A percentile compares a stretch with the other conserved stretches of the same genome.
These are phyloP conservation scores for Esox lucius DNA, from an alignment of 2,797 vertebrate genomes.

Conservation along the genomic window DNA sequence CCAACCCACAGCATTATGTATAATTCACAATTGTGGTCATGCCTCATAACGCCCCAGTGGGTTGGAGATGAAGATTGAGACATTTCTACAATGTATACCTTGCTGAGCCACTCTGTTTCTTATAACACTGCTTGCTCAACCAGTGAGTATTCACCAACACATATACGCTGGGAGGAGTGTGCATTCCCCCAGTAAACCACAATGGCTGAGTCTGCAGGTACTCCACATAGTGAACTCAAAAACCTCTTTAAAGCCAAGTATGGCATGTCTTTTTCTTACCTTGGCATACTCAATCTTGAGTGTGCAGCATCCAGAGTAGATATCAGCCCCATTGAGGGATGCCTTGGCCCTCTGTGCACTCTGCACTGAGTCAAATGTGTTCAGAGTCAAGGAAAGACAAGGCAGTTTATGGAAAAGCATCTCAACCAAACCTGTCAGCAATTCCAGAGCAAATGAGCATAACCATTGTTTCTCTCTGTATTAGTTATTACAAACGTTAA, in stretches of 20 bases:
- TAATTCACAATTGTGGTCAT: too few species aligned
- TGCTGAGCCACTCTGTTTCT: too few species aligned
- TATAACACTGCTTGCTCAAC: too few species aligned
- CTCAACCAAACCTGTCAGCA: background rate
- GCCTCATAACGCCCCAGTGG: too few species aligned
- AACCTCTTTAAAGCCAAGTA: background rate
- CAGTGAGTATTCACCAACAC: too few species aligned
- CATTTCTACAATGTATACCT: too few species aligned
- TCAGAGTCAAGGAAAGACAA: constrained; percentile 30
- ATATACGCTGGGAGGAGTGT: too few species aligned
- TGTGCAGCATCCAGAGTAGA: constrained; percentile 96
- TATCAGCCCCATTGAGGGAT: constrained; percentile 93
- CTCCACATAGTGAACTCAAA: background rate
- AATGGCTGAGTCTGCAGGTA: too few species aligned
- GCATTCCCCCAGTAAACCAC: too few species aligned
- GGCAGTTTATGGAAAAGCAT: background rate
- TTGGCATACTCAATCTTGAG: constrained; percentile 97
- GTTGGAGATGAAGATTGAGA: too few species aligned
- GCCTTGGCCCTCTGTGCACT: constrained; percentile 95
- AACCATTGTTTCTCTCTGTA: background rate
- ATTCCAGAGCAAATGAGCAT: background rate
- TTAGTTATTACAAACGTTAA: too few species aligned
- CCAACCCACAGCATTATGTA: too few species aligned
- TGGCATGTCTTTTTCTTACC: constrained; percentile 63
- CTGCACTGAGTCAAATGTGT: constrained; percentile 94